Percentiles rank a stretch among this genome's conserved stretches.
Evolutionary conservation across 2,888 invertebrate genomes (phyloP).

Genomic region (Junonia oenone): DNA sequence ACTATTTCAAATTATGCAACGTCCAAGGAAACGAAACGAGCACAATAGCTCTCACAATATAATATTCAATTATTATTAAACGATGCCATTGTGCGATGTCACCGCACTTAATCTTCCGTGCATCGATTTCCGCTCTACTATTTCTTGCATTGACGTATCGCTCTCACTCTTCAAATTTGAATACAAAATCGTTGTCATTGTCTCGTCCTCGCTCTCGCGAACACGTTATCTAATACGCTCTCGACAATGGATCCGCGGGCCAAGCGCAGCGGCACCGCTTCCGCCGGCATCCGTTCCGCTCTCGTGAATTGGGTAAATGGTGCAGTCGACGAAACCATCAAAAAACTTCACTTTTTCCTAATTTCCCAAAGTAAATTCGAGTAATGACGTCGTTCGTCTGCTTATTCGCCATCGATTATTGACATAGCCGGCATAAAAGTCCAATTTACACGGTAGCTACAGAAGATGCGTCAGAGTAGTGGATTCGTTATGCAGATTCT

Average conservation of each 20-base stretch:
- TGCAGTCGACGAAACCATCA: constrained; percentile 63
- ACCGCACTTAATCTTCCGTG: constrained; percentile 8
- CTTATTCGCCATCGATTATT: constrained; percentile 62
- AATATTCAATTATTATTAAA: not conserved
- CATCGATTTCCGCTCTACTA: constrained; percentile 28
- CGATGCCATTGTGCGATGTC: not conserved
- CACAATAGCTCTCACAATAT: not conserved
- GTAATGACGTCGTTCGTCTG: constrained; percentile 30
- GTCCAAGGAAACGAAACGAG: not conserved
- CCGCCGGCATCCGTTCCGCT: constrained; percentile 72
- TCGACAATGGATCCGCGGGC: constrained; percentile 56
- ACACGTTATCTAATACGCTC: constrained; percentile 67
- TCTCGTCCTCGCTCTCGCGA: constrained; percentile 58
- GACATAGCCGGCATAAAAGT: constrained; percentile 53
- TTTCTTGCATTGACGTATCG: constrained; percentile 34
- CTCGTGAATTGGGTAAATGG: constrained; percentile 75
- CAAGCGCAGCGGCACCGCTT: constrained; percentile 58
- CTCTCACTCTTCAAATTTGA: constrained; percentile 59
- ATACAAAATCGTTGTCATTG: constrained; percentile 61
- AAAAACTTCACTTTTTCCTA: constrained; percentile 65
- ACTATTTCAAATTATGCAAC: not conserved
- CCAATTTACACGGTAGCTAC: constrained; percentile 56
- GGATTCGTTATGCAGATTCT: constrained; percentile 53
- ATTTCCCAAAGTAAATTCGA: constrained; percentile 37
- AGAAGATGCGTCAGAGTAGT: constrained; percentile 48